Evolutionary conservation across 2,888 invertebrate species (phyloP).

Genomic region (Exephanes ischioxanthus): DNA sequence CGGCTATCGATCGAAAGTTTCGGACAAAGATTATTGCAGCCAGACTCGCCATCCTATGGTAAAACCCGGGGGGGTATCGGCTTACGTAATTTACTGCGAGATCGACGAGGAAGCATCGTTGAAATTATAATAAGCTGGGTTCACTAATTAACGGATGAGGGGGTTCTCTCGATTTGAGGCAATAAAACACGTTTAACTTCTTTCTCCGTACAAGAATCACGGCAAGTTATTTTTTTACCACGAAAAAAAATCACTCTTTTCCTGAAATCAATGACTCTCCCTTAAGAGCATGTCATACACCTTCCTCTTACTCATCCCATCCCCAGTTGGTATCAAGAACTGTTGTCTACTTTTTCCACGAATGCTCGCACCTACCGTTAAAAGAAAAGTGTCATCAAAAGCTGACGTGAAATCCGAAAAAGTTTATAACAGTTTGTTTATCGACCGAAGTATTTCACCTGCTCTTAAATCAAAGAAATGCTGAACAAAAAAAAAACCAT

Average conservation of each 20-base stretch:
- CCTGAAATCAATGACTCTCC: neutral
- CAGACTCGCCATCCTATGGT: slow-evolving; percentile 50
- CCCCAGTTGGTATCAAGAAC: too few species aligned
- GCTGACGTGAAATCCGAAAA: too few species aligned
- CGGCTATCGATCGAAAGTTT: slow-evolving; percentile 66
- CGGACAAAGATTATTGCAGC: slow-evolving; percentile 61
- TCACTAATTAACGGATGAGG: slow-evolving; percentile 4
- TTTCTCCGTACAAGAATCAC: too few species aligned
- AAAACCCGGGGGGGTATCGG: slow-evolving; percentile 42
- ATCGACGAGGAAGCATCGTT: slow-evolving; percentile 44
- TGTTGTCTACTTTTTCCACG: too few species aligned
- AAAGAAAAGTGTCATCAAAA: too few species aligned
- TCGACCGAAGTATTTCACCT: too few species aligned
- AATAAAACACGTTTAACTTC: neutral
- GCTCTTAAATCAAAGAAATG: slow-evolving; percentile 1
- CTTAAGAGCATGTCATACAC: too few species aligned
- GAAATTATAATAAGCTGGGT: slow-evolving; percentile 38
- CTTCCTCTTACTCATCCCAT: too few species aligned
- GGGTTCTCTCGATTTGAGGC: neutral
- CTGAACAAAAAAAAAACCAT: neutral
- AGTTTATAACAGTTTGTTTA: too few species aligned
- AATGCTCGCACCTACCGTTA: too few species aligned
- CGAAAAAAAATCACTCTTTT: neutral
- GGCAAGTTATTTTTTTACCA: neutral
- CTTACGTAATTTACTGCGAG: slow-evolving; percentile 50